Percentiles rank a stretch among this genome's conserved stretches.
phyloP scores from a whole-genome alignment of 2,113 vertebrate species.

The Columba janthina region DNA sequence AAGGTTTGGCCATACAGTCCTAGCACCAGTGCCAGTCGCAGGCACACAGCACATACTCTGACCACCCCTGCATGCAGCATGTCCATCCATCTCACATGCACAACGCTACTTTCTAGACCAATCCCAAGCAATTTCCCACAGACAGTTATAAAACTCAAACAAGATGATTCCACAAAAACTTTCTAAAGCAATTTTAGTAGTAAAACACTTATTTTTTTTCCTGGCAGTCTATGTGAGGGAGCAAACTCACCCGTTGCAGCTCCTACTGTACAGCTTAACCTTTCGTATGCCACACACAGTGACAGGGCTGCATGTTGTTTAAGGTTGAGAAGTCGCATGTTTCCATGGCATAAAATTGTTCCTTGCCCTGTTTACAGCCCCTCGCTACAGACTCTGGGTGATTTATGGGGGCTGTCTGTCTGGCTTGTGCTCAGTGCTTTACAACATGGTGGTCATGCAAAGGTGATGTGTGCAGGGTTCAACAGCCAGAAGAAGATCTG shows the following conservation, averaged over 20 bases:
- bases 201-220: neutral
- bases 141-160: neutral
- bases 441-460: neutral
- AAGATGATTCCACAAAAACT: slow-evolving; percentile 33
- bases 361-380: neutral
- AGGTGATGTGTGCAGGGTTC: neutral
- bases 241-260: neutral
- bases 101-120: neutral
- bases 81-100: neutral
- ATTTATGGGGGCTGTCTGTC: neutral
- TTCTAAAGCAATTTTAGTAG: slow-evolving; percentile 1
- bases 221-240: neutral
- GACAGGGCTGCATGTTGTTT: neutral
- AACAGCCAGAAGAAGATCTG: neutral
- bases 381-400: neutral
- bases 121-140: slow-evolving; percentile 36
- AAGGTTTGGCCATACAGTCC: neutral
- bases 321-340: neutral
- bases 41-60: fast-evolving
- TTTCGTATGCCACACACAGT: neutral
- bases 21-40: neutral
- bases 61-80: neutral
- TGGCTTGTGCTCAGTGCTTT: neutral
- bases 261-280: neutral
- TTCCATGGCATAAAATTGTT: neutral